Conservation (phyloP, 2,113 vertebrate genomes). For the Cyphomyrus plagiostoma region DNA sequence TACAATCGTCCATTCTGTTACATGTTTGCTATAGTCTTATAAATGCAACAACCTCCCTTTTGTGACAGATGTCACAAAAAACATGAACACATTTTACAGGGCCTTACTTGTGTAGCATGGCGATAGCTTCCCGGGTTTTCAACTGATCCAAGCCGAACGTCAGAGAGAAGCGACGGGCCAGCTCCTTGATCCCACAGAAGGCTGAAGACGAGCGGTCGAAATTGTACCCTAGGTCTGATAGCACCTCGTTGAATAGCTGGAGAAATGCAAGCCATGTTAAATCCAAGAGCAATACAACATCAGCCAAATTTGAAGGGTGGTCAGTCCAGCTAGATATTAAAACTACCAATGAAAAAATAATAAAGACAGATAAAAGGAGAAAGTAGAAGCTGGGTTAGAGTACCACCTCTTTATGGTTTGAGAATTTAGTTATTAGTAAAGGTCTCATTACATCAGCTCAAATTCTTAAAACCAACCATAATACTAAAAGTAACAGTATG, state of each 20-base stretch:
- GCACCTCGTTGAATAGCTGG: conserved; percentile 97
- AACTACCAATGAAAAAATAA: neutral
- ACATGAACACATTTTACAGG: neutral
- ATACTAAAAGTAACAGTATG: neutral
- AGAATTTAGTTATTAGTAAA: neutral
- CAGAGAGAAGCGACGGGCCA: conserved; percentile 93
- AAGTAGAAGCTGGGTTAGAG: neutral
- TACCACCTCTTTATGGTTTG: neutral
- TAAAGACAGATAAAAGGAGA: neutral
- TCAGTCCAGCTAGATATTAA: neutral
- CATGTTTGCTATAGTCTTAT: neutral
- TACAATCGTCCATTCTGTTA: neutral
- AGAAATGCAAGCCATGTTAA: neutral
- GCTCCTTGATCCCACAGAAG: conserved; percentile 96
- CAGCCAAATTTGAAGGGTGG: neutral
- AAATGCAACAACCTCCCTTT: neutral
- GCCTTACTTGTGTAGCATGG: conserved; percentile 97
- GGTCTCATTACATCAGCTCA: neutral
- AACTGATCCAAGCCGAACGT: conserved; percentile 96
- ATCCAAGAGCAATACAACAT: neutral
- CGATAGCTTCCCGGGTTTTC: conserved; percentile 97
- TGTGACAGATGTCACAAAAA: neutral
- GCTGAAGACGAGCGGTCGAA: conserved; percentile 89
- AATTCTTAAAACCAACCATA: neutral
- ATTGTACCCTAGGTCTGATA: conserved; percentile 89